Percentiles rank a stretch among this genome's conserved stretches.
Evolutionary conservation across 2,888 invertebrate genomes (phyloP).

Genomic region (Alsophila aescularia): DNA sequence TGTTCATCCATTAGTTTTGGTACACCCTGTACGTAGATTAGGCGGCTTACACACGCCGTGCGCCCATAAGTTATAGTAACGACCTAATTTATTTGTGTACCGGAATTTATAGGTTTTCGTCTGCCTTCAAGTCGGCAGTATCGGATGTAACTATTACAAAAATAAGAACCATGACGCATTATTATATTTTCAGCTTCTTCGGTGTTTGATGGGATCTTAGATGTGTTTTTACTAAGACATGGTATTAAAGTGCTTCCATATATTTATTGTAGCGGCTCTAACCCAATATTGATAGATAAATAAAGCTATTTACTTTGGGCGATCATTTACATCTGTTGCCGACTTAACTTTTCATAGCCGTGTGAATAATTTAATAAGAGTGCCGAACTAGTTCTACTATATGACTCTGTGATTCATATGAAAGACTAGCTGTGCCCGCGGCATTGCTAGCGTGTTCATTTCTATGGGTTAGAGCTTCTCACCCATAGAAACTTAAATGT

Average conservation of each 20-base stretch:
- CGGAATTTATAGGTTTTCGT: slow-evolving; percentile 34
- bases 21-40: slow-evolving; percentile 20
- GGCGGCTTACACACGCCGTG: slow-evolving; percentile 33
- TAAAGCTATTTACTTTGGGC: slow-evolving; percentile 27
- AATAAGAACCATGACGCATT: slow-evolving; percentile 7
- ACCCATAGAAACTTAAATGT: too few relatives aligned
- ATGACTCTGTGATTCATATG: background rate
- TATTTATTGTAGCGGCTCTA: slow-evolving; percentile 9
- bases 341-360: slow-evolving; percentile 19
- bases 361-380: slow-evolving; percentile 17
- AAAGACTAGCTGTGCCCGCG: background rate
- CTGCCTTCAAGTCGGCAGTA: slow-evolving; percentile 19
- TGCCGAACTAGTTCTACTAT: background rate
- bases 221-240: background rate
- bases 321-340: slow-evolving; percentile 23
- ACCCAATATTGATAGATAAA: slow-evolving; percentile 27
- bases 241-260: background rate
- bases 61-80: slow-evolving; percentile 48
- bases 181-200: background rate
- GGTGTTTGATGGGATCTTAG: background rate
- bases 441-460: too few relatives aligned
- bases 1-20: slow-evolving; percentile 18
- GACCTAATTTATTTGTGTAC: slow-evolving; percentile 49
- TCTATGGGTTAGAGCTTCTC: too few relatives aligned
- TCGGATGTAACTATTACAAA: background rate